Evolutionary conservation across 2,888 invertebrate species (phyloP), one percentile per base, ranked within the genome.

Genomic region (Yponomeuta evonymella): DNA sequence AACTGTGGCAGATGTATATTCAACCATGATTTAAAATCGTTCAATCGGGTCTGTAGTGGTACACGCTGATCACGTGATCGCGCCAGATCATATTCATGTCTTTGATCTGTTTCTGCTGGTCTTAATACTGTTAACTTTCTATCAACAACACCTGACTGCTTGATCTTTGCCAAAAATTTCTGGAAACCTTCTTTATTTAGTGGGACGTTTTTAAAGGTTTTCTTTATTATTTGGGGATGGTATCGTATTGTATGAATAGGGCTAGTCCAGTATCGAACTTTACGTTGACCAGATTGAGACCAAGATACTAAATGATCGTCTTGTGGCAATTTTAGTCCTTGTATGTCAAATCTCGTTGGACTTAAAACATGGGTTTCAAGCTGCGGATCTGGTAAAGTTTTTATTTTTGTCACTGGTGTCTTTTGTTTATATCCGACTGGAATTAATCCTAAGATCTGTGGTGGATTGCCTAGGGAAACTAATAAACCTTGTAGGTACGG

Each of bases 371-470:
- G 51, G 12, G 51, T 51, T 51, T 51, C 51, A 51, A 51, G 11
- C 51, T 51, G 51, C 12, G 51, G 11, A 2, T 15, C 51, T 58
- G 51, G 51, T 58, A 51, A 51, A 12, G 10, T 10, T 51, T 51
- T 10, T 51, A 51, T 2, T 9, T 12, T 9, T 12, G 51, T 51
- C 51, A 51, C 51, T 58, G 51, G 51, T 58, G 12, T 58, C 2
- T 12, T 58, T 15, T 58, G 51, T 62, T 67, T 77, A 66, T 80
- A 81, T 5, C 80, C 81, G 30, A 87, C 71, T 0, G 86, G 86
- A 73, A 88, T 80, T 12, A 87, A 77, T 1, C 84, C 87, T 65
- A 89, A 75, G 71, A 86, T 75, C 71, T 77, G 83, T 11, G 80
- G 78, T 5, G 88, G 87, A 66, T 80, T 68, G 2, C 75, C 72